Base-by-base conservation (phyloP, 2,113 vertebrate genomes). In the Heterotis niloticus region DNA sequence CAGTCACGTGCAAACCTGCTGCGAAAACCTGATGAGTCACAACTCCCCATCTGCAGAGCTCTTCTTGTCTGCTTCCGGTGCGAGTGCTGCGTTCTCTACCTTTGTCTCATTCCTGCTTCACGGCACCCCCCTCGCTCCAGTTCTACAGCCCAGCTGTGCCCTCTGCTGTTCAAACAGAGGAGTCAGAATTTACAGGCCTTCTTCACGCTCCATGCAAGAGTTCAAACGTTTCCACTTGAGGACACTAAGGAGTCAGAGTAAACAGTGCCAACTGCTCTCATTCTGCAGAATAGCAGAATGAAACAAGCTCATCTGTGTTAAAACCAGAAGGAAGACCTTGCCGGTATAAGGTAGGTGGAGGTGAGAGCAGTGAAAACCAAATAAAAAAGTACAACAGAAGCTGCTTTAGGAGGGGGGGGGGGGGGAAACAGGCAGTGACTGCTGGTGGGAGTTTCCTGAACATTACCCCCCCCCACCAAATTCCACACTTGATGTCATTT, bases 1-100 rank as follows among this genome's bases (percentile, higher is more conserved):
- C 7, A 44, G 34, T 44, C 34, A 44, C 34, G 7, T 44, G 34
- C 34, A 44, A 44, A 44, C 34, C 34, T 44, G 7, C 69, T 44
- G n/a, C 14, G 0, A 23, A 34, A n/a, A 56, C 51, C 44, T 73
- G 71, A 51, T 73, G 71, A 73, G 71, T 73, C 71, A 73, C 24
- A 57, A 14, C n/a, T 54, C 71, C 51, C 71, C 71, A 23, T 24
- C 24, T 51, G 23, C 34, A 44, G 34, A 44, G 34, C 34, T 44
- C 34, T 44, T 44, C 34, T 44, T 7, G 34, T 44, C 34, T 44
- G 34, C 34, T 44, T 44, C 28, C 67, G 7, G 67, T 24, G 34
- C 14, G 13, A 34, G 13, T 34, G 18, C 67, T 5, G 23, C 5
- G 57, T 59, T 28, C 14, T 11, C 51, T 54, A 73, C 23, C 51